A percentile compares a stretch with the other conserved stretches of the same genome.
phyloP scores from a whole-genome alignment of 2,797 vertebrate genomes.

The Sebastes ruberrimus region DNA sequence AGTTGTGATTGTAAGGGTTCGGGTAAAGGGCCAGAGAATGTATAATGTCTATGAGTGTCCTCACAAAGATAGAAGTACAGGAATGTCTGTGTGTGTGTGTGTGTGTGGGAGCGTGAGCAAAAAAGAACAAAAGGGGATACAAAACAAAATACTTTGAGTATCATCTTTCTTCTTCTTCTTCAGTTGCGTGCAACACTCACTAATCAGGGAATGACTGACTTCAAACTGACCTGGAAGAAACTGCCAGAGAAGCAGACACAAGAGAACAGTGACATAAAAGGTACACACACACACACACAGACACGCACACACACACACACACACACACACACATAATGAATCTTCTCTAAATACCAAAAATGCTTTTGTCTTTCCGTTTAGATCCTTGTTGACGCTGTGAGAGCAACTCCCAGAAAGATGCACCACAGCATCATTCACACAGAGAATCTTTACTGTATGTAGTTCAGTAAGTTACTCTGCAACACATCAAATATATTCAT shows the following conservation, averaged over 20 bases:
- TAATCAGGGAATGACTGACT: not conserved
- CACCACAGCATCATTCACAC: not conserved
- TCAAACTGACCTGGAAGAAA: slow-evolving; percentile 27
- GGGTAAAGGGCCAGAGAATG: too few relatives aligned
- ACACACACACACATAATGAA: not conserved
- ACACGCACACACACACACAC: not conserved
- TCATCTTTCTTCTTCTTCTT: not conserved
- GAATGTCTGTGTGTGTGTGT: not conserved
- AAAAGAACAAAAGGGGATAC: not conserved
- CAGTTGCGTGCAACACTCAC: not conserved
- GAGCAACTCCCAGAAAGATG: not conserved
- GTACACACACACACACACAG: not conserved
- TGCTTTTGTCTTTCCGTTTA: not conserved
- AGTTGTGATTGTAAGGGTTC: too few relatives aligned
- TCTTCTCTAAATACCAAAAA: not conserved
- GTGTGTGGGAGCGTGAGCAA: not conserved
- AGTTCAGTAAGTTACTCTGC: not conserved
- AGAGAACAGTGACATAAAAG: not conserved
- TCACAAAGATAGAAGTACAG: too few relatives aligned
- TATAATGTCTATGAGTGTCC: too few relatives aligned
- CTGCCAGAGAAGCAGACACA: not conserved
- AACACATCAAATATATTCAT: not conserved
- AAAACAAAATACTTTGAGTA: not conserved
- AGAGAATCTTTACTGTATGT: not conserved
- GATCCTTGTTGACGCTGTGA: not conserved